Evolutionary conservation across 2,888 invertebrate genomes (phyloP), one percentile per base, ranked within the genome.

Genomic region (Pilophorus perplexus): DNA sequence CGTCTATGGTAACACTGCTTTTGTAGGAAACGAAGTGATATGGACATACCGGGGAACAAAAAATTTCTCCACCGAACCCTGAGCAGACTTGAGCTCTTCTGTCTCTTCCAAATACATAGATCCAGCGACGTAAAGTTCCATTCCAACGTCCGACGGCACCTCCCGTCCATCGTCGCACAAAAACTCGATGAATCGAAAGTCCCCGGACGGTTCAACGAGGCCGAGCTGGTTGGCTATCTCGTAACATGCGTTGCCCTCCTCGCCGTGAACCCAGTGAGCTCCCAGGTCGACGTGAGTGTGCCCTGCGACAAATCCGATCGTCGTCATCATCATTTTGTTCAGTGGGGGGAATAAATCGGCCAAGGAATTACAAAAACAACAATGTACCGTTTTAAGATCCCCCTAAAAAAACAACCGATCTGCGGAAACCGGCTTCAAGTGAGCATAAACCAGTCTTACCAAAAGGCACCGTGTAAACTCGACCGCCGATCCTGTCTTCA

Each of bases 191-290:
- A 64, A 62, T 14, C 10, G 50, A 10, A 69, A 65, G 40, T 66
- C 70, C 4, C 68, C 68, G 4, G 69, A 68, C 23, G 66, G 46
- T 2, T 16, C 22, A 16, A 64, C 2, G 14, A 64, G 64, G 12
- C 28, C 52, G 12, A 52, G 20, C 16, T 52, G 50, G 25, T 37
- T 38, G 2, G 71, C 73, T 52, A 84, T 74, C 42, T 83, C 78
- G 72, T 79, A 85, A 0, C 86, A 82, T 22, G 81, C 73, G 76
- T 87, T 85, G 50, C 79, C 80, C 74, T 82, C 78, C 74, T 88
- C 85, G 0, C 89, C 89, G 71, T 89, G 87, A 65, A 87, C 86
- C 89, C 89, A 90, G 71, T 90, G 88, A 48, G 88, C 90, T 0
- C 90, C 90, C 55, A 89, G 74, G 74, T 90, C 90, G 3, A 89